A percentile compares a stretch with the other conserved stretches of the same genome.
Evolutionary conservation across 2,888 invertebrate genomes (phyloP).

Genomic region (Drosophila meridionalis): DNA sequence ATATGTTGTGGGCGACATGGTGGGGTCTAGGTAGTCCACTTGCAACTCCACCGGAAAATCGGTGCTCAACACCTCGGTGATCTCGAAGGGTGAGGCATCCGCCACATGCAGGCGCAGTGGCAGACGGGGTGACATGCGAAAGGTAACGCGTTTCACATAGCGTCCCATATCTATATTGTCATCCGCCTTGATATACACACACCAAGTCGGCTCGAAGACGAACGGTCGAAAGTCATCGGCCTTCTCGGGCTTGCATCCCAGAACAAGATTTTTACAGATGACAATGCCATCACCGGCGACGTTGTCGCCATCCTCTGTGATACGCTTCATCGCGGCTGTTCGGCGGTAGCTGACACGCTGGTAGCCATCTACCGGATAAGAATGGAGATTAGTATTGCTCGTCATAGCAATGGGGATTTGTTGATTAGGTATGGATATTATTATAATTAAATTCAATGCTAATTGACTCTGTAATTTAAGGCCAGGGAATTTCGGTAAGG

Average conservation of each 20-base stretch:
- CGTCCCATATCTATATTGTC: conserved; percentile 48
- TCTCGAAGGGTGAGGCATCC: conserved; percentile 49
- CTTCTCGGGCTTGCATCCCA: conserved; percentile 63
- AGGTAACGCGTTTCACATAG: conserved; percentile 60
- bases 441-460: neutral
- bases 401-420: neutral
- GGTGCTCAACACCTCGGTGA: conserved; percentile 59
- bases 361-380: conserved; percentile 21
- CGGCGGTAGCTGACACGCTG: conserved; percentile 46
- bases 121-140: conserved; percentile 58
- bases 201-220: conserved; percentile 64
- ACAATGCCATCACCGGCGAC: conserved; percentile 42
- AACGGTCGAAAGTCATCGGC: conserved; percentile 51
- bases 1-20: conserved; percentile 64
- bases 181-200: conserved; percentile 51
- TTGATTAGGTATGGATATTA: neutral
- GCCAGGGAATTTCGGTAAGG: conserved; percentile 1
- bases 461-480: conserved; percentile 10
- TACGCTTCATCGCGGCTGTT: neutral
- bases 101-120: conserved; percentile 58
- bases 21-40: conserved; percentile 47
- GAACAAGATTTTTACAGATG: conserved; percentile 45
- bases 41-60: conserved; percentile 49
- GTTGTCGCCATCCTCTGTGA: neutral
- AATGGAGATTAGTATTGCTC: conserved; percentile 15